A percentile compares a stretch with the other conserved stretches of the same genome.
Conservation (phyloP, 1,140 invertebrate species). For the Rhynchophorus ferrugineus region DNA sequence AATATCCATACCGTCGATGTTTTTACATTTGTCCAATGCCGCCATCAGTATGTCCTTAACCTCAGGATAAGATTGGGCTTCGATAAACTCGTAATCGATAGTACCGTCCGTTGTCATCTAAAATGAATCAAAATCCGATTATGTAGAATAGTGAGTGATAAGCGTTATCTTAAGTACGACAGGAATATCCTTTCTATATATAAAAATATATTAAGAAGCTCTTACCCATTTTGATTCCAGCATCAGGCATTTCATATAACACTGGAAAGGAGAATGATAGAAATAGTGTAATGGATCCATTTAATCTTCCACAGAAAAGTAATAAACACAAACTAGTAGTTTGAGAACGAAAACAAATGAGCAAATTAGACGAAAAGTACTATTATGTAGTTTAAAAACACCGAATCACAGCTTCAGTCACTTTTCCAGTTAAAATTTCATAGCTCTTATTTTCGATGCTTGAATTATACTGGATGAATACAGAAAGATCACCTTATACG, state of each 20-base stretch:
- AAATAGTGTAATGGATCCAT: too few species aligned
- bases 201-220: conserved; percentile 4
- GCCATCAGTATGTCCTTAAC: conserved; percentile 25
- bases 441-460: too few species aligned
- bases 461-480: too few species aligned
- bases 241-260: conserved; percentile 32
- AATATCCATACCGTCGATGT: conserved; percentile 27
- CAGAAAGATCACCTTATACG: too few species aligned
- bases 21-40: conserved; percentile 27
- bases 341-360: conserved; percentile 2
- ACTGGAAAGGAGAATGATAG: conserved; percentile 22
- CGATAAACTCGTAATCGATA: conserved; percentile 29
- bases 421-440: too few species aligned
- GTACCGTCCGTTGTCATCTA: conserved; percentile 26
- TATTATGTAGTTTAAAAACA: too few species aligned
- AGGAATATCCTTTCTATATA: background rate
- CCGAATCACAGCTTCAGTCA: too few species aligned
- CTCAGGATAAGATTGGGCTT: conserved; percentile 18
- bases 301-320: too few species aligned
- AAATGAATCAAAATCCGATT: conserved; percentile 4
- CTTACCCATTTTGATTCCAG: conserved; percentile 30
- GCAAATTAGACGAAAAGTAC: background rate
- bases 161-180: background rate
- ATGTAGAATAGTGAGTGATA: background rate
- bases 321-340: too few species aligned